Conservation (phyloP, 2,113 vertebrate genomes). For the Holacanthus passer region DNA sequence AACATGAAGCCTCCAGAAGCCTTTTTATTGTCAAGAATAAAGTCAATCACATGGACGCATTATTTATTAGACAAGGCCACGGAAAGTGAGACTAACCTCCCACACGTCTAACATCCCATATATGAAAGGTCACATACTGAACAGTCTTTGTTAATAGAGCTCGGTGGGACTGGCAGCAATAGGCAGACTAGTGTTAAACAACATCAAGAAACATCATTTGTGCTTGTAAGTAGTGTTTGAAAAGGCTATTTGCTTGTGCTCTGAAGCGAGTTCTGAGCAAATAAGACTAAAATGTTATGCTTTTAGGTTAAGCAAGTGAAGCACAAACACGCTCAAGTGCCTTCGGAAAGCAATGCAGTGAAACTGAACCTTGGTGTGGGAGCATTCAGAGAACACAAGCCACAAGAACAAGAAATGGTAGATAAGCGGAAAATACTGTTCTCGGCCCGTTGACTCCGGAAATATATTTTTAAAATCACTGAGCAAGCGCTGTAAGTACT, state of each 20-base stretch:
- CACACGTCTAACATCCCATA: background rate
- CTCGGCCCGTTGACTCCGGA: background rate
- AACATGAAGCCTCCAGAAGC: background rate
- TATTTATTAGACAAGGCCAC: slow-evolving; percentile 1
- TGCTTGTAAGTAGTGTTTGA: slow-evolving; percentile 23
- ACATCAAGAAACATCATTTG: slow-evolving; percentile 1
- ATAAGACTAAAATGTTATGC: background rate
- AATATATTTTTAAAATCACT: slow-evolving; percentile 19
- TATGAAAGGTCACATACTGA: slow-evolving; percentile 12
- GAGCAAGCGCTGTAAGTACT: background rate
- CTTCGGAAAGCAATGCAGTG: background rate
- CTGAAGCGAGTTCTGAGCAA: background rate
- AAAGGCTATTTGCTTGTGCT: slow-evolving; percentile 17
- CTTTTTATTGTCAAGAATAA: background rate
- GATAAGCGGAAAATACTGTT: slow-evolving; percentile 3
- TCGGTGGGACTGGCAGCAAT: background rate
- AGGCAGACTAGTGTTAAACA: slow-evolving; percentile 19
- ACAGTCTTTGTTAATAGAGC: slow-evolving; percentile 2
- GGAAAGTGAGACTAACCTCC: background rate
- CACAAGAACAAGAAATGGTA: background rate
- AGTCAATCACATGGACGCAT: background rate
- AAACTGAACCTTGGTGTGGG: background rate
- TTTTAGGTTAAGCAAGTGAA: slow-evolving; percentile 5
- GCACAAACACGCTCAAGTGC: background rate
- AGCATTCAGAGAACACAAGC: background rate